Percentiles rank a stretch among this genome's conserved stretches.
Conservation (phyloP, 2,797 vertebrate species). For the Centroberyx gerrardi region DNA sequence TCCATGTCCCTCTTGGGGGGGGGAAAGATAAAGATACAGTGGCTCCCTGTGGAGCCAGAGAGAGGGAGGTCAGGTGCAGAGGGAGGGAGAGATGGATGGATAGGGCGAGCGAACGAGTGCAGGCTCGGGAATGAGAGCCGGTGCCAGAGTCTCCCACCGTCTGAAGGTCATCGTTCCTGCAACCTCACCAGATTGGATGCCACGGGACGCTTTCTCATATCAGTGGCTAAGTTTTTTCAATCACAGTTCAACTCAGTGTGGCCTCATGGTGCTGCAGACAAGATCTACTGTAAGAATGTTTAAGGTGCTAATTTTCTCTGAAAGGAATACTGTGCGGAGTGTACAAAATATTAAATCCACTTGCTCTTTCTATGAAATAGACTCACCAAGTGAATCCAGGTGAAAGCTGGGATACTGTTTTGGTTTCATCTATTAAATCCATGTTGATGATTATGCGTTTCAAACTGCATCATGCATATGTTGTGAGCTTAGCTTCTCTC, state of each 20-base stretch:
- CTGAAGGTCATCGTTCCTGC: slow-evolving; percentile 51
- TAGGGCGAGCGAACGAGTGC: slow-evolving; percentile 9
- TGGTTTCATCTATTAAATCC: too few relatives aligned
- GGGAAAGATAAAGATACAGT: slow-evolving; percentile 8
- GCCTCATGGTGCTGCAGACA: background rate
- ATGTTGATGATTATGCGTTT: too few relatives aligned
- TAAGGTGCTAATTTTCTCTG: too few relatives aligned
- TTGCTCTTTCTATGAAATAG: background rate
- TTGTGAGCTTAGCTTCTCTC: too few relatives aligned
- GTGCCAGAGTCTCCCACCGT: slow-evolving; percentile 16
- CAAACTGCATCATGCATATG: too few relatives aligned
- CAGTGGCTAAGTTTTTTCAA: background rate
- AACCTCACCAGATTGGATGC: slow-evolving; percentile 43
- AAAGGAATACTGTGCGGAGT: too few relatives aligned
- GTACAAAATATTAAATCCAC: too few relatives aligned
- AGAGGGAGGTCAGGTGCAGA: slow-evolving; percentile 36
- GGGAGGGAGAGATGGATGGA: slow-evolving; percentile 27
- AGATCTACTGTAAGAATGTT: background rate
- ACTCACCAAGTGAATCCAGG: background rate
- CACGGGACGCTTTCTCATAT: slow-evolving; percentile 2
- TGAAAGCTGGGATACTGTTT: too few relatives aligned
- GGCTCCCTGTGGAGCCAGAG: slow-evolving; percentile 28
- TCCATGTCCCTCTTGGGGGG: slow-evolving; percentile 25
- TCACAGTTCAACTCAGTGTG: slow-evolving; percentile 7
- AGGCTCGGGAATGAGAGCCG: slow-evolving; percentile 21